Conservation (phyloP, 2,797 vertebrate genomes). For the Ctenopoma multispine region DNA sequence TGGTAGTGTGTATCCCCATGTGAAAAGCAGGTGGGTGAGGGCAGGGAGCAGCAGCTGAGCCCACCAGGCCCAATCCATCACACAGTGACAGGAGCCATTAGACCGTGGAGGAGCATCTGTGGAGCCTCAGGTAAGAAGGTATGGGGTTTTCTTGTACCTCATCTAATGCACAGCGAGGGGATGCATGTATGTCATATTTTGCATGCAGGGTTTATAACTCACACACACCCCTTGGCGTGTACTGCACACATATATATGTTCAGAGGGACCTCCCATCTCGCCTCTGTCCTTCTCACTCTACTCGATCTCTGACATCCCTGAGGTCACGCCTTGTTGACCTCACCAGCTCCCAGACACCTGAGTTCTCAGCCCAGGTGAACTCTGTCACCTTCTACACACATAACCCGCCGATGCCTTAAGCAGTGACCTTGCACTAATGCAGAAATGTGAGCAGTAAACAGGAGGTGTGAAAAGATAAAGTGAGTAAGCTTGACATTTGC, state of each 20-base stretch:
- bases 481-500: slow-evolving; percentile 60
- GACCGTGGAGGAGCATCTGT: slow-evolving; percentile 88
- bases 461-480: slow-evolving; percentile 69
- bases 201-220: slow-evolving; percentile 27
- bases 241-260: slow-evolving; percentile 9
- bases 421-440: slow-evolving; percentile 65
- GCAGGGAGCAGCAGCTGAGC: slow-evolving; percentile 66
- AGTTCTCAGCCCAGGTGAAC: slow-evolving; percentile 45
- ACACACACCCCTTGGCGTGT: background rate
- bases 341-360: slow-evolving; percentile 47
- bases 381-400: slow-evolving; percentile 29
- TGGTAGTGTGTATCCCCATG: slow-evolving; percentile 51
- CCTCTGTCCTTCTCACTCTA: slow-evolving; percentile 14
- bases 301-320: slow-evolving; percentile 21
- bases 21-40: slow-evolving; percentile 75
- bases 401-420: slow-evolving; percentile 7
- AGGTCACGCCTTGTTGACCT: slow-evolving; percentile 23
- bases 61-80: slow-evolving; percentile 80
- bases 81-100: slow-evolving; percentile 78
- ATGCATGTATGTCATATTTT: slow-evolving; percentile 45
- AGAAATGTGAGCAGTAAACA: slow-evolving; percentile 64
- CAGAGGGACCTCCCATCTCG: slow-evolving; percentile 6
- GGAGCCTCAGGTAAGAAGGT: slow-evolving; percentile 68
- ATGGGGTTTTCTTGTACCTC: slow-evolving; percentile 38
- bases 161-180: slow-evolving; percentile 65